These are phyloP conservation scores for Sesamia inferens DNA, from an alignment of 2,888 invertebrate species.

Conservation along the genomic window DNA sequence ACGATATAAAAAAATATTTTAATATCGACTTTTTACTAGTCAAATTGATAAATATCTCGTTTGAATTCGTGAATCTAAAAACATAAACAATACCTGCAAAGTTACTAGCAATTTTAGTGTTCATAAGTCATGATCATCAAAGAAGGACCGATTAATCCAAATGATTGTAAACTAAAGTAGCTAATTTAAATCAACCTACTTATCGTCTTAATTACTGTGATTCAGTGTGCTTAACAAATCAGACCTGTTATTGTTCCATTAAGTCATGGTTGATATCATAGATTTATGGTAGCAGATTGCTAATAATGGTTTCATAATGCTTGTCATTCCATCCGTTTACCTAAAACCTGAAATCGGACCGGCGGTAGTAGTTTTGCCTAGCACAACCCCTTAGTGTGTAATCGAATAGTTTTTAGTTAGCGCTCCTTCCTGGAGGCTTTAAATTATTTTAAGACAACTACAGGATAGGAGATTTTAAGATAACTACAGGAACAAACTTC, in stretches of 20 bases:
- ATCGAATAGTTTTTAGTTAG: too few species aligned
- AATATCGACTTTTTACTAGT: slow-evolving; percentile 3
- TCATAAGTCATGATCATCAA: slow-evolving; percentile 10
- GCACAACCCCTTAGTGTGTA: too few species aligned
- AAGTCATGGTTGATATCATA: slow-evolving; percentile 9
- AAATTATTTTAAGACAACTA: too few species aligned
- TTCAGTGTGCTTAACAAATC: slow-evolving; percentile 35
- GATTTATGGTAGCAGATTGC: slow-evolving; percentile 14
- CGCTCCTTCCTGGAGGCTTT: too few species aligned
- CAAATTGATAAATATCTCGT: neutral
- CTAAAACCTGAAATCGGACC: neutral
- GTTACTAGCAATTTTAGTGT: neutral
- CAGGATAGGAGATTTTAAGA: too few species aligned
- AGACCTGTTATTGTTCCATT: slow-evolving; percentile 25
- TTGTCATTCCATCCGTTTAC: too few species aligned
- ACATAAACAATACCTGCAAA: neutral
- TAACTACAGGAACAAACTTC: too few species aligned
- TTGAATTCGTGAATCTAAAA: neutral
- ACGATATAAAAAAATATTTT: neutral
- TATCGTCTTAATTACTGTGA: slow-evolving; percentile 34
- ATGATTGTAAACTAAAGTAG: slow-evolving; percentile 18
- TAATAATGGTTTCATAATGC: slow-evolving; percentile 24
- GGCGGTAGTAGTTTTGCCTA: too few species aligned
- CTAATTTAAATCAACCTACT: slow-evolving; percentile 41
- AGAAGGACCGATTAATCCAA: slow-evolving; percentile 25